Evolutionary conservation across 2,797 vertebrate species (phyloP).

Genomic region (Dermochelys coriacea): DNA sequence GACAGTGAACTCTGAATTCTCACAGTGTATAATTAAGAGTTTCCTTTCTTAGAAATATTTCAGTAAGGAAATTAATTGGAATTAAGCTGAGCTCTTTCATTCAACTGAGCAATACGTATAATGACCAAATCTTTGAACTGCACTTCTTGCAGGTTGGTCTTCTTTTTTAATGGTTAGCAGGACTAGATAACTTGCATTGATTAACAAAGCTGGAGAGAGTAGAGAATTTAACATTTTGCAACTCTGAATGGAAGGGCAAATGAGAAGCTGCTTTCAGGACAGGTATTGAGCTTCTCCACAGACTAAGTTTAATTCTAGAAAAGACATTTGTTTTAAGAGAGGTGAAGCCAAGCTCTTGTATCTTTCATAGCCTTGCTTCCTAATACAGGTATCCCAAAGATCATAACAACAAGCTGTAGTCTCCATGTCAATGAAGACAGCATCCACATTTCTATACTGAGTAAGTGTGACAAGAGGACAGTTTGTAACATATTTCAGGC

Average conservation of each 20-base stretch:
- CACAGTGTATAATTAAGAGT: not conserved
- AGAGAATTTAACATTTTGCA: not conserved
- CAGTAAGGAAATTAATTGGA: not conserved
- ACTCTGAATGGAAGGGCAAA: not conserved
- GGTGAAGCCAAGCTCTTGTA: not conserved
- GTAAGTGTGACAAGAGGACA: not conserved
- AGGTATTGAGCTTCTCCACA: not conserved
- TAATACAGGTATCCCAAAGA: not conserved
- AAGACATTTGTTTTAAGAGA: not conserved
- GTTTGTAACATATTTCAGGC: not conserved
- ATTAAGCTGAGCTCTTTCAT: conserved; percentile 5
- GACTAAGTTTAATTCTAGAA: not conserved
- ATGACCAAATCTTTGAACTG: not conserved
- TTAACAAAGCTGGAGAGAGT: not conserved
- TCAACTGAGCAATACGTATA: not conserved
- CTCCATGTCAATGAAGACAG: not conserved
- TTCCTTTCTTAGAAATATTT: not conserved
- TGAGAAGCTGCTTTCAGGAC: not conserved
- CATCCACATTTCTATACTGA: not conserved
- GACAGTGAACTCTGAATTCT: not conserved
- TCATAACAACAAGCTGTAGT: not conserved
- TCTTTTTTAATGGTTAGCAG: not conserved
- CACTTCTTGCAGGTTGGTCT: not conserved
- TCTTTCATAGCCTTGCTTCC: not conserved
- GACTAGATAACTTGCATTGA: not conserved